A percentile compares a stretch with the other conserved stretches of the same genome.
These are phyloP conservation scores for Macaca fascicularis DNA, from an alignment of 2,113 vertebrate species.

Conservation along the genomic window DNA sequence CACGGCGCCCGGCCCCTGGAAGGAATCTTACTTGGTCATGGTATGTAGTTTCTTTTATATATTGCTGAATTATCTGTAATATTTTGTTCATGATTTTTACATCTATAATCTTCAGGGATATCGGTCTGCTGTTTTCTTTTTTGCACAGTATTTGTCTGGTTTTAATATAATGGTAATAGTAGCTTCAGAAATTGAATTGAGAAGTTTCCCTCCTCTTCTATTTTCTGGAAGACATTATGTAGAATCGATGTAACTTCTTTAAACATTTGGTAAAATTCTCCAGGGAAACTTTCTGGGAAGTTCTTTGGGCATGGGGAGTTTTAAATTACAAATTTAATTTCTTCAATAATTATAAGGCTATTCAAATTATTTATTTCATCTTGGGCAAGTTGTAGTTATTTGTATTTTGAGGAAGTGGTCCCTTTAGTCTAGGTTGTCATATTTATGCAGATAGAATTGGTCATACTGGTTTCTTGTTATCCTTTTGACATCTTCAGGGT, in stretches of 20 bases:
- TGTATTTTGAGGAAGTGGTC: not conserved
- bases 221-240: not conserved
- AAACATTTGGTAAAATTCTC: not conserved
- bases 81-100: not conserved
- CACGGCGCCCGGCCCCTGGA: fast-evolving
- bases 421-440: not conserved
- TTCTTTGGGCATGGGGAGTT: not conserved
- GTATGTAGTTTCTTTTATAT: not conserved
- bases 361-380: not conserved
- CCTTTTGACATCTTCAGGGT: not conserved
- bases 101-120: not conserved
- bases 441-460: not conserved
- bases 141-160: not conserved
- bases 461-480: not conserved
- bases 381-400: not conserved
- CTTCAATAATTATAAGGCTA: not conserved
- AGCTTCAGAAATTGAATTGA: not conserved
- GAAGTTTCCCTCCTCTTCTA: not conserved
- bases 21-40: not conserved
- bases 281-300: not conserved
- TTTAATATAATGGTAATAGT: not conserved
- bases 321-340: not conserved
- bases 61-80: not conserved
- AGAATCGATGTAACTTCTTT: not conserved
- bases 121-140: not conserved